A percentile compares a stretch with the other conserved stretches of the same genome.
Conservation (phyloP, 2,888 invertebrate genomes). For the Camponotus fellah region DNA sequence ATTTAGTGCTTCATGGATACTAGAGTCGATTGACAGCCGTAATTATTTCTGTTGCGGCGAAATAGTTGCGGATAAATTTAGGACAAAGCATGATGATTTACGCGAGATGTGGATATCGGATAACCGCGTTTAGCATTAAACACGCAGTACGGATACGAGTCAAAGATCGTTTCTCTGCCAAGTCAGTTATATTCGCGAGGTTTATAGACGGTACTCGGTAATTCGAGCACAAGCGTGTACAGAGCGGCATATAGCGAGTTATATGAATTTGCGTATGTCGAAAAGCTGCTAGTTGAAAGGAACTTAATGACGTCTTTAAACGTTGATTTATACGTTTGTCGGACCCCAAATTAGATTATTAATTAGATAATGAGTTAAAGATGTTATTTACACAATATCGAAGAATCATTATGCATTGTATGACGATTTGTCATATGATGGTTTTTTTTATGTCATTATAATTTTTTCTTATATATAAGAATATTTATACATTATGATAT, state of each 20-base stretch:
- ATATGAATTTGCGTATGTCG: constrained; percentile 7
- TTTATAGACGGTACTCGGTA: constrained; percentile 51
- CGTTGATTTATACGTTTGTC: constrained; percentile 22
- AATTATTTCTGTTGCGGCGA: constrained; percentile 35
- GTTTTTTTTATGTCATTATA: constrained; percentile 1
- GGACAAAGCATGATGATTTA: constrained; percentile 46
- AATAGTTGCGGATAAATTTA: constrained; percentile 42
- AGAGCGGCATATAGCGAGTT: constrained; percentile 14
- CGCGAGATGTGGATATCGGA: constrained; percentile 30
- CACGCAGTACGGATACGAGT: constrained; percentile 1
- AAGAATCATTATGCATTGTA: background rate
- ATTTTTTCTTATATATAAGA: background rate
- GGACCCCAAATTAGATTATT: constrained; percentile 1
- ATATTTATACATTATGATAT: too few relatives aligned
- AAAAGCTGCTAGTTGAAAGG: constrained; percentile 28
- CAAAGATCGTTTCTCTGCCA: constrained; percentile 46
- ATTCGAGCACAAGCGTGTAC: constrained; percentile 48
- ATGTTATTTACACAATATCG: background rate
- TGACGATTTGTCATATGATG: background rate
- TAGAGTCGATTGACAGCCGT: constrained; percentile 5
- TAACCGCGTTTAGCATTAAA: constrained; percentile 46
- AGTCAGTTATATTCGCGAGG: constrained; percentile 35
- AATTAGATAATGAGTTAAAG: background rate
- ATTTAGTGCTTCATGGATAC: background rate
- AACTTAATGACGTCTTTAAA: constrained; percentile 40